Evolutionary conservation across 1,140 invertebrate species (phyloP).

Genomic region (Drosophila athabasca): DNA sequence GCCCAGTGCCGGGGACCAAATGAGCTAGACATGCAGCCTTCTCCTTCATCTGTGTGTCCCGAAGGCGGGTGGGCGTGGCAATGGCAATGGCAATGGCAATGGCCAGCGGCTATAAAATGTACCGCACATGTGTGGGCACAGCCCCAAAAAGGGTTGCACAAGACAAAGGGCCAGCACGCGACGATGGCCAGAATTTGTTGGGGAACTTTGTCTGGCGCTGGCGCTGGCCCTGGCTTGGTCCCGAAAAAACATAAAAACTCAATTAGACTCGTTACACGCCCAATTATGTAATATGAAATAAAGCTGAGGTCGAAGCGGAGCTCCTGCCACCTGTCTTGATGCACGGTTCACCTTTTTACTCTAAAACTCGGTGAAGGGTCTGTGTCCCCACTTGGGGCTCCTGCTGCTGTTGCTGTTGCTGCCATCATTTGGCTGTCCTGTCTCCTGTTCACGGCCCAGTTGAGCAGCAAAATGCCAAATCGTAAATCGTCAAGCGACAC

Average conservation of each 20-base stretch:
- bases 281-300: constrained; percentile 83
- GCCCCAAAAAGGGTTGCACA: constrained; percentile 11
- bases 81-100: constrained; percentile 81
- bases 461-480: constrained; percentile 79
- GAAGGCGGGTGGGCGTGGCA: constrained; percentile 53
- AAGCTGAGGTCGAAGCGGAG: constrained; percentile 41
- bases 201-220: constrained; percentile 35
- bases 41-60: constrained; percentile 1
- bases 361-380: neutral
- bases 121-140: constrained; percentile 21
- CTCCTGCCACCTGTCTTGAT: constrained; percentile 9
- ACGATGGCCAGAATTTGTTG: constrained; percentile 12
- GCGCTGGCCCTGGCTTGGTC: constrained; percentile 31
- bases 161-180: neutral
- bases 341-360: too few species aligned
- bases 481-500: constrained; percentile 68
- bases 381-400: too few species aligned
- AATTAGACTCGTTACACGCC: constrained; percentile 84
- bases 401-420: constrained; percentile 3
- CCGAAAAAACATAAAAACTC: constrained; percentile 80
- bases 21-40: constrained; percentile 52
- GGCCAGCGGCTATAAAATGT: constrained; percentile 74
- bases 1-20: constrained; percentile 53
- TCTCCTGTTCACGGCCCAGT: constrained; percentile 68
- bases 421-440: constrained; percentile 19